These are phyloP conservation scores for Tarsius wallacei DNA, from an alignment of 2,797 vertebrate species.

Conservation along the genomic window DNA sequence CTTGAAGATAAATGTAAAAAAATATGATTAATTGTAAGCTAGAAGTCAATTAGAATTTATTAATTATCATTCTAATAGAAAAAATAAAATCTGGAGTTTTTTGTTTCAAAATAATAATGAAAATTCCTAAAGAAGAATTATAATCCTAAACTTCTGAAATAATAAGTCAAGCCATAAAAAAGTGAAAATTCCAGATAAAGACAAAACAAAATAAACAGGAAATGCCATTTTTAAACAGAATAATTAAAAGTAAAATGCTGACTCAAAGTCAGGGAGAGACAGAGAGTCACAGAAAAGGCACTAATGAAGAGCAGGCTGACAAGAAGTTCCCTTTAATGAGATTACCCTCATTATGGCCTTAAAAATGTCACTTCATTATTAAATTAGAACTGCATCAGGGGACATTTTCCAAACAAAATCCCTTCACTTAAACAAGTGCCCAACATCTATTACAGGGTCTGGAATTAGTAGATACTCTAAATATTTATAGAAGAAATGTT, in stretches of 20 bases:
- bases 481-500: background rate
- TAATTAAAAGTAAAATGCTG: constrained; percentile 46
- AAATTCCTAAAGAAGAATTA: constrained; percentile 61
- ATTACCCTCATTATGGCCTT: background rate
- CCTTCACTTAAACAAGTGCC: constrained; percentile 7
- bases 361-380: background rate
- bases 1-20: constrained; percentile 89
- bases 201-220: constrained; percentile 45
- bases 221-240: background rate
- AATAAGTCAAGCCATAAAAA: background rate
- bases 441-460: background rate
- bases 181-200: constrained; percentile 34
- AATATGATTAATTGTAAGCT: constrained; percentile 35
- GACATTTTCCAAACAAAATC: background rate
- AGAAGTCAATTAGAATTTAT: constrained; percentile 49
- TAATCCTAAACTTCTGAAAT: constrained; percentile 52
- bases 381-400: background rate
- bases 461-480: constrained; percentile 4
- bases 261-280: background rate
- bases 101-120: constrained; percentile 58
- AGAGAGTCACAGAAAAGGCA: background rate
- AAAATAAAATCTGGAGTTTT: constrained; percentile 2
- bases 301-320: background rate
- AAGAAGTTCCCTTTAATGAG: too few relatives aligned
- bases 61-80: background rate